Conservation (phyloP, 2,113 vertebrate species). For the Bubalus kerabau region DNA sequence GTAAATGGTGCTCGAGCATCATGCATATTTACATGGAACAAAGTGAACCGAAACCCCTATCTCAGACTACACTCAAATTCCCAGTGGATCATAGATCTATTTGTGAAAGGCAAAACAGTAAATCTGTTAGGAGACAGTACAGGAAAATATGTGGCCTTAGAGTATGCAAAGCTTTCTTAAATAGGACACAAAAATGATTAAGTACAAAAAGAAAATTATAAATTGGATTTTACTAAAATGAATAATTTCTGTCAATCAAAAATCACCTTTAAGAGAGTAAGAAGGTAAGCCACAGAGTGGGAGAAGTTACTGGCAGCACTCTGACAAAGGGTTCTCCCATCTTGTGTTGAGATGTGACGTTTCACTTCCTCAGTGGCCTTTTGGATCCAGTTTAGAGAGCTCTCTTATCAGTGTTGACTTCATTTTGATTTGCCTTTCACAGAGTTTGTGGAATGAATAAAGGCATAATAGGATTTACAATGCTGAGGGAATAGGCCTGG, state of each 20-base stretch:
- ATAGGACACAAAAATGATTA: not conserved
- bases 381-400: not conserved
- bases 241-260: not conserved
- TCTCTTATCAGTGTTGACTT: not conserved
- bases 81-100: not conserved
- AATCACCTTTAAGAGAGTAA: not conserved
- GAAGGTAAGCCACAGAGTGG: not conserved
- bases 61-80: not conserved
- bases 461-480: not conserved
- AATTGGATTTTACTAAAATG: not conserved
- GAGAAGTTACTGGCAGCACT: not conserved
- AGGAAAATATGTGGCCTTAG: not conserved
- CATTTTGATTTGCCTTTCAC: not conserved
- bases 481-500: not conserved
- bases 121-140: not conserved
- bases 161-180: not conserved
- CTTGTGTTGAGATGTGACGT: not conserved
- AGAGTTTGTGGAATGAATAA: not conserved
- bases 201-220: not conserved
- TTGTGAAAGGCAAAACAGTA: not conserved
- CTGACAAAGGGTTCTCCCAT: not conserved
- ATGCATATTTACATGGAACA: not conserved
- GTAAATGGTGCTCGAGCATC: not conserved
- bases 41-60: not conserved
- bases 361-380: not conserved